Conservation (phyloP, 2,888 invertebrate species). For the Eristalis pertinax region DNA sequence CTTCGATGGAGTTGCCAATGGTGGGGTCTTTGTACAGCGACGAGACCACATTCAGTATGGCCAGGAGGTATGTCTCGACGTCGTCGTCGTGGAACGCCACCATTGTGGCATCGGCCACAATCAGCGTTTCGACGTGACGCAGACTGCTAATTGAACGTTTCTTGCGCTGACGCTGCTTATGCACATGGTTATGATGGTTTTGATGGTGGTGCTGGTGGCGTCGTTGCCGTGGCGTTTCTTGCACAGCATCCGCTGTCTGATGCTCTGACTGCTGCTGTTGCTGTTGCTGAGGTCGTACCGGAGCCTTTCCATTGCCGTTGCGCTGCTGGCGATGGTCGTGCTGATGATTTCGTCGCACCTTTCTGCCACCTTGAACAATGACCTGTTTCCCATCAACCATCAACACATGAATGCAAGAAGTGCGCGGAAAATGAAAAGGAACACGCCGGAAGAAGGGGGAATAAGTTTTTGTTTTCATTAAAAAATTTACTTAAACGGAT, state of each 20-base stretch:
- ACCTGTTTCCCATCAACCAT: conserved; percentile 74
- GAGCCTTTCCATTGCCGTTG: conserved; percentile 33
- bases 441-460: conserved; percentile 27
- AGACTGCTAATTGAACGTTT: conserved; percentile 88
- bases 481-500: conserved; percentile 74
- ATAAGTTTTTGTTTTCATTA: conserved; percentile 72
- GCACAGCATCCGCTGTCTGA: conserved; percentile 72
- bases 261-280: conserved; percentile 48
- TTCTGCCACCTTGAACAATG: conserved; percentile 81
- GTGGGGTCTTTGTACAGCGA: conserved; percentile 92
- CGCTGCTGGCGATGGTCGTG: conserved; percentile 75
- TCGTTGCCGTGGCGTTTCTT: conserved; percentile 78
- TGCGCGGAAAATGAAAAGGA: neutral
- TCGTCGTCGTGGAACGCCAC: conserved; percentile 93
- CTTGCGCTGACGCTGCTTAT: conserved; percentile 75
- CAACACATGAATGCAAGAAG: conserved; percentile 26
- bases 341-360: conserved; percentile 78
- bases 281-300: conserved; percentile 53
- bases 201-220: conserved; percentile 76
- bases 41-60: conserved; percentile 96
- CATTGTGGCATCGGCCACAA: conserved; percentile 94
- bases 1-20: conserved; percentile 94
- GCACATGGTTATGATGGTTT: conserved; percentile 66
- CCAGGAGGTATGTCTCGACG: conserved; percentile 92
- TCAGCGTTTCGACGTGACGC: conserved; percentile 91